Conservation (phyloP, 1,140 invertebrate species). For the Apis dorsata region DNA sequence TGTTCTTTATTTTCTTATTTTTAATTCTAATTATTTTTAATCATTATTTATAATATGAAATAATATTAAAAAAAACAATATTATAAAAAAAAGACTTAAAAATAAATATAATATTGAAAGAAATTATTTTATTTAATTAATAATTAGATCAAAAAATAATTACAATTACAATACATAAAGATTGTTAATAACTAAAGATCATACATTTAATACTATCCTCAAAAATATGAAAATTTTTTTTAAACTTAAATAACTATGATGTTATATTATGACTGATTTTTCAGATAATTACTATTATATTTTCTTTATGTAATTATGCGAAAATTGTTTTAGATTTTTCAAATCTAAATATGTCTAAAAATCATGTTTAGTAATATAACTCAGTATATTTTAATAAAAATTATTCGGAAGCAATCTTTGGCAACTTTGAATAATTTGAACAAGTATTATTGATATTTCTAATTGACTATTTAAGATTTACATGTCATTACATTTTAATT, state of each 20-base stretch:
- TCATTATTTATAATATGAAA: too few relatives aligned
- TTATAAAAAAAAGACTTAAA: neutral
- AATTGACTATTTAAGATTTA: conserved; percentile 32
- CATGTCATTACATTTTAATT: conserved; percentile 11
- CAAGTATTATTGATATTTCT: conserved; percentile 31
- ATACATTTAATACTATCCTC: neutral
- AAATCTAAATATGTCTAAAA: neutral
- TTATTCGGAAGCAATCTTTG: conserved; percentile 37
- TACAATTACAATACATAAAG: conserved; percentile 20
- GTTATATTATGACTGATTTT: neutral
- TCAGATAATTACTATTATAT: neutral
- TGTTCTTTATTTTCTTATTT: too few relatives aligned
- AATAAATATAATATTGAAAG: conserved; percentile 4
- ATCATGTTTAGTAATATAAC: neutral
- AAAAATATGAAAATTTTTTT: neutral
- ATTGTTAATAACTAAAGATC: conserved; percentile 8
- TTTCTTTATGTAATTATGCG: conserved; percentile 13
- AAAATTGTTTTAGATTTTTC: neutral
- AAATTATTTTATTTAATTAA: conserved; percentile 27
- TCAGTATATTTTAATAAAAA: conserved; percentile 7
- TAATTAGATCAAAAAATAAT: conserved; percentile 34
- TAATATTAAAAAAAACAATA: neutral
- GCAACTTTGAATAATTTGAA: conserved; percentile 43
- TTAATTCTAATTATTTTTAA: too few relatives aligned
- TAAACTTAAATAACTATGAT: neutral